A percentile compares a stretch with the other conserved stretches of the same genome.
Conservation (phyloP, 1,140 invertebrate genomes). For the Drosophila carrolli region DNA sequence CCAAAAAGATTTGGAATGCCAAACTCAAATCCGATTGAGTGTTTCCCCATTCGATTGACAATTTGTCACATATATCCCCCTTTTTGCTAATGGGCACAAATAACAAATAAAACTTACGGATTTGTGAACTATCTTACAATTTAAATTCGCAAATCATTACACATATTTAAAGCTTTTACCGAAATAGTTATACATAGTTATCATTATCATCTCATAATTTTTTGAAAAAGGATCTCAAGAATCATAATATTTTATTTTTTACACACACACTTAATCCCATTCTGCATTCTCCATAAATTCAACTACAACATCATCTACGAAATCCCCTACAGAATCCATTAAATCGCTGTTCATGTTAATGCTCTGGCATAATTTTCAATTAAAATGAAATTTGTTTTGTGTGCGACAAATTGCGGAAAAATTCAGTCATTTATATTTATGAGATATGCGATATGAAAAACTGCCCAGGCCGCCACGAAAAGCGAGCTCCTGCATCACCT, state of each 20-base stretch:
- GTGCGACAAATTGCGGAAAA: constrained; percentile 74
- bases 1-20: constrained; percentile 21
- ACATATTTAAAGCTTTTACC: too few species aligned
- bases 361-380: constrained; percentile 81
- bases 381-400: constrained; percentile 82
- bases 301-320: constrained; percentile 11
- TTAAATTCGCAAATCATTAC: too few species aligned
- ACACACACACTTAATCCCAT: too few species aligned
- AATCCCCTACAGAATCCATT: constrained; percentile 31
- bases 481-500: constrained; percentile 16
- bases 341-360: constrained; percentile 68
- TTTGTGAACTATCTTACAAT: too few species aligned
- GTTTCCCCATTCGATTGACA: constrained; percentile 11
- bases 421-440: constrained; percentile 79
- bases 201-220: too few species aligned
- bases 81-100: neutral
- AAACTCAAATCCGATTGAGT: constrained; percentile 25
- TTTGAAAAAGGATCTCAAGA: too few species aligned
- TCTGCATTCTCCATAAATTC: neutral
- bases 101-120: too few species aligned
- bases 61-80: constrained; percentile 27
- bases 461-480: constrained; percentile 22
- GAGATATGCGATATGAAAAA: constrained; percentile 66
- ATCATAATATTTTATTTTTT: too few species aligned
- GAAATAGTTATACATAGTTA: too few species aligned